These are phyloP conservation scores for Standfussiana lucernea DNA, from an alignment of 2,888 invertebrate species.

Conservation along the genomic window DNA sequence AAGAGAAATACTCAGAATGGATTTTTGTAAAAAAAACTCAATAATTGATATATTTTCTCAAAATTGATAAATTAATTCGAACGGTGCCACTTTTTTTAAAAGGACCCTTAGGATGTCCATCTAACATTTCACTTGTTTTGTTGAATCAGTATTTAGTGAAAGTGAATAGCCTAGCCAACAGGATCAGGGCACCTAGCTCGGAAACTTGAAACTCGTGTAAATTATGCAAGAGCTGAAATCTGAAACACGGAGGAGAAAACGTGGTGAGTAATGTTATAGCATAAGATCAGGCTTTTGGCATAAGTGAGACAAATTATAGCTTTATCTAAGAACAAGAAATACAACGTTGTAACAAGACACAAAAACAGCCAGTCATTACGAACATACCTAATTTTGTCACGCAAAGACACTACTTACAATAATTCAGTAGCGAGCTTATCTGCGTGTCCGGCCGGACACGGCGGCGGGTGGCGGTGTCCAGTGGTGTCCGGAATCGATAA, in stretches of 20 bases:
- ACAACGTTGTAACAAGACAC: conserved; percentile 12
- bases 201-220: background rate
- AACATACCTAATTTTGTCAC: conserved; percentile 30
- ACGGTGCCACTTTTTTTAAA: too few species aligned
- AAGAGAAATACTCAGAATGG: too few species aligned
- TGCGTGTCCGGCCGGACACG: conserved; percentile 38
- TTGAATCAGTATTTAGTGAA: background rate
- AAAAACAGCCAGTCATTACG: conserved; percentile 20
- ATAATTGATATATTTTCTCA: too few species aligned
- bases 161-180: background rate
- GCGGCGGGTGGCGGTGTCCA: conserved; percentile 33
- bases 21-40: too few species aligned
- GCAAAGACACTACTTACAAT: conserved; percentile 58
- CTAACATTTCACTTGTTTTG: background rate
- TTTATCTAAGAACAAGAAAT: background rate
- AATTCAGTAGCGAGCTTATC: conserved; percentile 61
- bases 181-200: background rate
- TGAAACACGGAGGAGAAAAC: background rate
- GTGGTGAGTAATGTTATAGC: background rate
- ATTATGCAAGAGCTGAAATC: background rate
- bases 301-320: conserved; percentile 27
- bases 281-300: background rate
- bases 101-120: too few species aligned
- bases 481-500: conserved; percentile 35
- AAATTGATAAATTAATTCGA: too few species aligned